Evolutionary conservation across 2,797 vertebrate species (phyloP).

Genomic region (Eurystomus glaucurus): DNA sequence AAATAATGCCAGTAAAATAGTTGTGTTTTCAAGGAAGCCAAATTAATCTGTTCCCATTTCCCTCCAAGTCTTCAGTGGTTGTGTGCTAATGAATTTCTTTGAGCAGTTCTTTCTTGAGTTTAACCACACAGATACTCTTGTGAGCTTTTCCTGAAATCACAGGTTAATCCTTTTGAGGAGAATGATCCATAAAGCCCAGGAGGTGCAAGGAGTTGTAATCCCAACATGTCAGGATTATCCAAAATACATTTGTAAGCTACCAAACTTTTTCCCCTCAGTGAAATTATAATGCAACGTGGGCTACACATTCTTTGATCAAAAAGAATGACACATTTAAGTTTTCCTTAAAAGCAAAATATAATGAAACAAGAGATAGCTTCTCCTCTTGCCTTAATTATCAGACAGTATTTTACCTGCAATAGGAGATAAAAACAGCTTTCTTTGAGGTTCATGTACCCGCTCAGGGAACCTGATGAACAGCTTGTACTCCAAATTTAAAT

Average conservation of each 20-base stretch:
- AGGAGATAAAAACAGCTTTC: background rate
- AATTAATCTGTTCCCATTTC: background rate
- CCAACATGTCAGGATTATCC: background rate
- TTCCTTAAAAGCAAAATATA: background rate
- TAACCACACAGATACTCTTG: background rate
- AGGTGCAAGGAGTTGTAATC: background rate
- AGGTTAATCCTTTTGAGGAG: background rate
- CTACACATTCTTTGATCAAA: background rate
- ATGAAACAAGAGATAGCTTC: background rate
- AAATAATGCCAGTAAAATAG: background rate
- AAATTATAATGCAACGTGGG: background rate
- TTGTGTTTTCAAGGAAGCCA: background rate
- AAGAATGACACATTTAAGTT: background rate
- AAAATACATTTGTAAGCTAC: background rate
- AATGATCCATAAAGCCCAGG: background rate
- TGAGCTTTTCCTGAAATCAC: background rate
- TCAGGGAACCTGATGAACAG: background rate
- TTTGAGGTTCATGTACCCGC: background rate
- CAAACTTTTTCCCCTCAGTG: background rate
- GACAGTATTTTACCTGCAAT: background rate
- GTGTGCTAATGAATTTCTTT: background rate
- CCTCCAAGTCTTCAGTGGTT: accelerated
- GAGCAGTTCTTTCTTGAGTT: background rate
- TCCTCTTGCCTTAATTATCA: background rate
- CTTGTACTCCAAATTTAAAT: background rate